Conservation (phyloP, 2,113 vertebrate genomes). For the Rhegmatorhina hoffmannsi region DNA sequence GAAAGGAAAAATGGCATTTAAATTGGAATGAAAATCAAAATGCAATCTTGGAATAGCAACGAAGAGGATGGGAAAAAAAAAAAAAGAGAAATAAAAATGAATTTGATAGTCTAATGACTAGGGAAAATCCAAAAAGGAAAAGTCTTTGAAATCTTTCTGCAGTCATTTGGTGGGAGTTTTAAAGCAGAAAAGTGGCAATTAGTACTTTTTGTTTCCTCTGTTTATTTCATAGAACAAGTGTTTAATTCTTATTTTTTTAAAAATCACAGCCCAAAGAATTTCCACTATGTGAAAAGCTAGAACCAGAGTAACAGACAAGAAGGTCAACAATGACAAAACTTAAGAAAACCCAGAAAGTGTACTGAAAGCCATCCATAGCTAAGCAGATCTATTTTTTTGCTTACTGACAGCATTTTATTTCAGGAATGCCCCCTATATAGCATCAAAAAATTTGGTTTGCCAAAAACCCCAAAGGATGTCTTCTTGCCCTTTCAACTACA, state of each 20-base stretch:
- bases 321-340: background rate
- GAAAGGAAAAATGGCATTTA: background rate
- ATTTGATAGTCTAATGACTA: background rate
- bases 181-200: background rate
- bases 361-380: background rate
- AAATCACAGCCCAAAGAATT: background rate
- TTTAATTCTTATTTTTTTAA: background rate
- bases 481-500: background rate
- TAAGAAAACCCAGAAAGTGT: background rate
- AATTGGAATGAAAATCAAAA: background rate
- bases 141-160: background rate
- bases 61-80: background rate
- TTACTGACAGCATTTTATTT: background rate
- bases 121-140: background rate
- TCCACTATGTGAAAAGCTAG: background rate
- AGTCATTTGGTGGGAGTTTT: background rate
- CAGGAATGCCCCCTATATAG: background rate
- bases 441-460: background rate
- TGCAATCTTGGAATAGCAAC: background rate
- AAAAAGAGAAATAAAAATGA: background rate
- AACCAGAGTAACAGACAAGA: background rate
- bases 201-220: rapidly evolving
- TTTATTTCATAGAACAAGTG: background rate
- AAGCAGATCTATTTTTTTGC: background rate
- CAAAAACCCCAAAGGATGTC: background rate